phyloP scores from a whole-genome alignment of 2,797 vertebrate genomes.

The Calcarius lapponicus region DNA sequence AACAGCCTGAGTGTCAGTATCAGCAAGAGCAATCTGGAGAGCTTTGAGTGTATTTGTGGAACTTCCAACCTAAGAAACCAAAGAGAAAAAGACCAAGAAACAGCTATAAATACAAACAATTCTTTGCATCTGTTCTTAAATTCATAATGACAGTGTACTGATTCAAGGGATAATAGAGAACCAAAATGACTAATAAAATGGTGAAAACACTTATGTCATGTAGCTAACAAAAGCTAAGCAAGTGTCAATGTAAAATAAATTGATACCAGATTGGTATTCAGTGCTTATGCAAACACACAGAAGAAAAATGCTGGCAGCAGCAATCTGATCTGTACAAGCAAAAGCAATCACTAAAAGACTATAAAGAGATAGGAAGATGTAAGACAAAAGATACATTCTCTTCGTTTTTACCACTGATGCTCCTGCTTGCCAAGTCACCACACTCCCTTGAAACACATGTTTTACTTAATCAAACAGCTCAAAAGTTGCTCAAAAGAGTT shows the following conservation, averaged over 20 bases:
- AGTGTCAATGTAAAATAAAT: not conserved
- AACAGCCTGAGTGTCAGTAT: slow-evolving; percentile 75
- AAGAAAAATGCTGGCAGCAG: not conserved
- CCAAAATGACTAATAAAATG: not conserved
- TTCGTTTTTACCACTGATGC: not conserved
- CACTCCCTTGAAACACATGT: not conserved
- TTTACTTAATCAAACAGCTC: not conserved
- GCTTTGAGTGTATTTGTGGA: slow-evolving; percentile 81
- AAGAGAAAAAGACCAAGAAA: not conserved
- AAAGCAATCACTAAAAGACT: not conserved
- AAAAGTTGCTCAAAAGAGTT: not conserved
- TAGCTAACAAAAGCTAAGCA: not conserved
- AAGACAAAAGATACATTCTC: not conserved
- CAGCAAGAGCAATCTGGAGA: slow-evolving; percentile 77
- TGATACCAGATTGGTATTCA: not conserved
- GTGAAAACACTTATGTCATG: not conserved
- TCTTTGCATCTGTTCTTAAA: not conserved
- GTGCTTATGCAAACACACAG: not conserved
- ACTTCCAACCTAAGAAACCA: slow-evolving; percentile 73
- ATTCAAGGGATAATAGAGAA: not conserved
- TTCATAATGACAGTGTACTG: not conserved
- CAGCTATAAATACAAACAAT: not conserved
- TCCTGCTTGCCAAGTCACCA: not conserved
- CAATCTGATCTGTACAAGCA: not conserved
- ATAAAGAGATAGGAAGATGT: not conserved